A percentile compares a stretch with the other conserved stretches of the same genome.
phyloP scores from a whole-genome alignment of 1,140 invertebrate species.

The Musca domestica region DNA sequence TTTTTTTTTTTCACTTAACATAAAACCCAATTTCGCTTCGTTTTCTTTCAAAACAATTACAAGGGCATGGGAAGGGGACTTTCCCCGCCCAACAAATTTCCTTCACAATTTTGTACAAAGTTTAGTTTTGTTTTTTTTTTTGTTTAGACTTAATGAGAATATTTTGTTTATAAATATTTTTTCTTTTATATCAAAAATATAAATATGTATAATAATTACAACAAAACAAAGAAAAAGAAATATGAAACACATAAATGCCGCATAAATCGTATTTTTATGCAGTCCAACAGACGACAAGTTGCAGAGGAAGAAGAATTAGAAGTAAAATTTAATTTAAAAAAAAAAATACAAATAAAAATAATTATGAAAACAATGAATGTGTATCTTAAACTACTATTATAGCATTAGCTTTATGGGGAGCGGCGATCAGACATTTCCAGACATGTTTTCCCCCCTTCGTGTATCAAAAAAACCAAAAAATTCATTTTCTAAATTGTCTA shows the following conservation, averaged over 20 bases:
- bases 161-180: not conserved
- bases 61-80: too few relatives aligned
- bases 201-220: not conserved
- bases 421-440: too few relatives aligned
- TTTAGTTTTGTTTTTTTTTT: not conserved
- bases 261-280: slow-evolving; percentile 15
- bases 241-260: slow-evolving; percentile 6
- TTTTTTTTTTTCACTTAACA: not conserved
- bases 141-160: slow-evolving; percentile 11
- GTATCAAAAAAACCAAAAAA: too few relatives aligned
- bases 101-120: slow-evolving; percentile 5
- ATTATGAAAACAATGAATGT: too few relatives aligned
- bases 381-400: too few relatives aligned
- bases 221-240: not conserved
- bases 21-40: not conserved
- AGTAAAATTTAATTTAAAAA: too few relatives aligned
- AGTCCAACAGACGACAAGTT: not conserved
- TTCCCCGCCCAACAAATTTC: not conserved
- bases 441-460: too few relatives aligned
- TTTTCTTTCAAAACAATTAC: not conserved
- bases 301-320: too few relatives aligned
- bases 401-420: not conserved
- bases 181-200: not conserved
- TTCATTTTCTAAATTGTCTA: too few relatives aligned
- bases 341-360: too few relatives aligned